Conservation (phyloP, 2,888 invertebrate genomes). For the Hirudinaria manillensis region DNA sequence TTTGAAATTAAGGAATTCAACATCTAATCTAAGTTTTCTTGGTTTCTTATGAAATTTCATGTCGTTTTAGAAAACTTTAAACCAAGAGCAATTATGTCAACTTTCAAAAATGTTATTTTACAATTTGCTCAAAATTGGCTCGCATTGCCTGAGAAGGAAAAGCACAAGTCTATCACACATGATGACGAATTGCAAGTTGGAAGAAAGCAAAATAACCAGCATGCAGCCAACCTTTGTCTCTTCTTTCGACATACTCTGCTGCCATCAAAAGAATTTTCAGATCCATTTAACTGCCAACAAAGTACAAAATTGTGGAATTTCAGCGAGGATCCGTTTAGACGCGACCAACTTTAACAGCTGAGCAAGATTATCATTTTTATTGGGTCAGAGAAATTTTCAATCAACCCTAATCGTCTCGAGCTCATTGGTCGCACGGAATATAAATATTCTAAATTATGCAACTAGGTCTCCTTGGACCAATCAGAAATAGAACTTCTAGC, state of each 20-base stretch:
- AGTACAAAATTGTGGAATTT: background rate
- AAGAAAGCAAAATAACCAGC: background rate
- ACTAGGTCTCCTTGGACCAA: slow-evolving; percentile 5
- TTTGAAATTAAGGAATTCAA: too few species aligned
- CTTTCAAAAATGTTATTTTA: too few species aligned
- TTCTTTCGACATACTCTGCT: slow-evolving; percentile 26
- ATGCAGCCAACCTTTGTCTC: slow-evolving; percentile 19
- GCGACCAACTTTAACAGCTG: slow-evolving; percentile 24
- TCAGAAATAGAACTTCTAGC: slow-evolving; percentile 3
- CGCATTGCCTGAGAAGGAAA: background rate
- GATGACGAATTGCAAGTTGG: background rate
- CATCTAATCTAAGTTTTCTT: too few species aligned
- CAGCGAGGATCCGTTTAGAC: background rate
- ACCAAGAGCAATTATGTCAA: too few species aligned
- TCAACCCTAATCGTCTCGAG: slow-evolving; percentile 3
- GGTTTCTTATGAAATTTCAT: too few species aligned
- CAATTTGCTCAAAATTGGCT: too few species aligned
- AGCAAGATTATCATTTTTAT: slow-evolving; percentile 22
- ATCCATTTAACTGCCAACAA: slow-evolving; percentile 15
- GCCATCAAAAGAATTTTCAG: slow-evolving; percentile 25
- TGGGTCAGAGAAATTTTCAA: slow-evolving; percentile 12
- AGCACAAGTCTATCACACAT: background rate
- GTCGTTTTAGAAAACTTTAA: too few species aligned
- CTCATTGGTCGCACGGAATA: slow-evolving; percentile 11
- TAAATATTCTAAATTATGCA: slow-evolving; percentile 23